Base-by-base conservation (phyloP, 2,888 invertebrate genomes). In the Meteorus colon region DNA sequence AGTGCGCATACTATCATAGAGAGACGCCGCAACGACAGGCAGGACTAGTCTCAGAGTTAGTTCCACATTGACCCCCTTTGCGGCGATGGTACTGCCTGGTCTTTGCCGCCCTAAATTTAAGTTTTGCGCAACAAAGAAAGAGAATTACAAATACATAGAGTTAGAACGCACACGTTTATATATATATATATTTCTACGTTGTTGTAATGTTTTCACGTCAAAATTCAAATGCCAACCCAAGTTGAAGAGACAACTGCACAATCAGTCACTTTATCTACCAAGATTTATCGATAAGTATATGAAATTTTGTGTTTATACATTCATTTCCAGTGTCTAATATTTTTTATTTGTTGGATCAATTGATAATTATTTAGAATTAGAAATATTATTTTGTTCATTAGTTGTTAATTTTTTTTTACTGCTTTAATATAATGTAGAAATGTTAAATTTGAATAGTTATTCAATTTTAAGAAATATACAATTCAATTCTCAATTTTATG, bases 11-110 rank as follows among this genome's bases (percentile, higher is more conserved):
- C 48, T 48, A 67, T 41, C 27, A 66, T 37, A 27, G 67, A 34
- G 24, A 37, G 19, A 34, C 63, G 34, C 34, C 34, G 16, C 31
- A 63, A 34, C 63, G 19, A 37, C 34, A 31, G 65, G 31, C 65
- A 34, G 66, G 37, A 41, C n/a, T 41, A 41, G 41, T 19, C 34
- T 41, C 19, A 24, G 65, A 65, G 59, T 75, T 71, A 59, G 48
- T 75, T 74, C 55, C 67, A 60, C 59, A 68, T 59, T 59, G 73
- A 67, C 48, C 74, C 74, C 74, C 62, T 74, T 74, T 74, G 68
- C 74, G 68, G 74, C 68, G 74, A 74, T 68, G 74, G 74, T 68
- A 74, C 74, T 68, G 60, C 74, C 74, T 74, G 74, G 74, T 60
- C 68, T 74, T 74, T 74, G 62, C 74, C 74, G 62, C 68, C 68